A percentile compares a stretch with the other conserved stretches of the same genome.
phyloP scores from a whole-genome alignment of 2,113 vertebrate genomes.

The Lichenostomus cassidix region DNA sequence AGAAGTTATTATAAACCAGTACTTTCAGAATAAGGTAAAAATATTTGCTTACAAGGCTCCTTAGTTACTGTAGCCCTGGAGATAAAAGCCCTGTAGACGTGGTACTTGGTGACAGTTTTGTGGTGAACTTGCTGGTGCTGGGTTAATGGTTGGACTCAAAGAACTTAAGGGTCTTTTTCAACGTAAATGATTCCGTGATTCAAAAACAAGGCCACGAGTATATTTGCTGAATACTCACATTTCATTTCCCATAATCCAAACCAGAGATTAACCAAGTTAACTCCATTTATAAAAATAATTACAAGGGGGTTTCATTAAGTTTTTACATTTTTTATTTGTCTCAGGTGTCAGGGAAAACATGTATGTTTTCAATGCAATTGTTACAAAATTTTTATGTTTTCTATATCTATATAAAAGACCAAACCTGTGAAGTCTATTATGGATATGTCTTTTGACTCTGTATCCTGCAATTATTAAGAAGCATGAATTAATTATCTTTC shows the following conservation, averaged over 20 bases:
- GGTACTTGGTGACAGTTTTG: background rate
- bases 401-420: background rate
- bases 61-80: background rate
- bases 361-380: background rate
- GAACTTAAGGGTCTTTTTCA: background rate
- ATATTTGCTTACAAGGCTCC: background rate
- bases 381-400: background rate
- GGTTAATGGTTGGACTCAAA: background rate
- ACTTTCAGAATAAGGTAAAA: background rate
- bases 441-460: background rate
- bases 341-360: background rate
- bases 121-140: background rate
- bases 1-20: background rate
- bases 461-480: background rate
- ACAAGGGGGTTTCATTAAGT: background rate
- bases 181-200: background rate
- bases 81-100: accelerated
- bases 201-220: background rate
- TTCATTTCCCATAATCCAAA: background rate
- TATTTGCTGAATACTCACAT: background rate
- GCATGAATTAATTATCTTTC: background rate
- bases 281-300: background rate
- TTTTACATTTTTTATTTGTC: background rate
- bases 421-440: background rate
- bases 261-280: background rate